phyloP scores from a whole-genome alignment of 2,888 invertebrate genomes.

The Drosophila paucipuncta region DNA sequence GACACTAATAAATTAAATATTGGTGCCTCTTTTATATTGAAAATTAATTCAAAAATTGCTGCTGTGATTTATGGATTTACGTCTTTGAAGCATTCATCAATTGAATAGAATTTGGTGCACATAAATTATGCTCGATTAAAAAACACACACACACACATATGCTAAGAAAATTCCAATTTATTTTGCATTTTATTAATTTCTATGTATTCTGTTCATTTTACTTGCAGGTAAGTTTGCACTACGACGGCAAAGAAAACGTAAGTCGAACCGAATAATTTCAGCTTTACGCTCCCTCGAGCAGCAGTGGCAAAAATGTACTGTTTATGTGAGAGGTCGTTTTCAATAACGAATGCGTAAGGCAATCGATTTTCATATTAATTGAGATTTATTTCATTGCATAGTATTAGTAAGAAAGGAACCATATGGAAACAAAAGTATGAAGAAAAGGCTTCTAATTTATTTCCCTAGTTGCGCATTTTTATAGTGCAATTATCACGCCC shows the following conservation, averaged over 20 bases:
- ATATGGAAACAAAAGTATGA: slow-evolving; percentile 11
- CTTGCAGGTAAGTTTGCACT: slow-evolving; percentile 80
- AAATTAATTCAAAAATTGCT: slow-evolving; percentile 54
- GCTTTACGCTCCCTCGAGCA: slow-evolving; percentile 21
- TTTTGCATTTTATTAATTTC: slow-evolving; percentile 31
- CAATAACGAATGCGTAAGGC: slow-evolving; percentile 70
- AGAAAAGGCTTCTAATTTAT: slow-evolving; percentile 62
- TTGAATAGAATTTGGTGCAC: slow-evolving; percentile 44
- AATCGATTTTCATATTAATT: slow-evolving; percentile 82
- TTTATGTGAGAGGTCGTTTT: slow-evolving; percentile 58
- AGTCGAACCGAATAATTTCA: slow-evolving; percentile 47
- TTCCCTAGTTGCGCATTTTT: slow-evolving; percentile 70
- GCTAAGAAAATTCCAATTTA: not conserved
- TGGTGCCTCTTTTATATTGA: slow-evolving; percentile 30
- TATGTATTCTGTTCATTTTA: slow-evolving; percentile 30
- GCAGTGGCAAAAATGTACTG: slow-evolving; percentile 35
- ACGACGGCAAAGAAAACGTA: slow-evolving; percentile 83
- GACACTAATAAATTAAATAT: slow-evolving; percentile 69
- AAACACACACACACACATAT: not conserved
- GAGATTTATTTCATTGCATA: slow-evolving; percentile 68
- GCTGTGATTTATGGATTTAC: slow-evolving; percentile 55
- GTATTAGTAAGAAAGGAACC: not conserved
- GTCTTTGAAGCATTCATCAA: slow-evolving; percentile 37
- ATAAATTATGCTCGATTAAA: slow-evolving; percentile 36
- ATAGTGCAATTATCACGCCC: slow-evolving; percentile 75